Conservation (phyloP, 2,113 vertebrate species). For the Centropristis striata region DNA sequence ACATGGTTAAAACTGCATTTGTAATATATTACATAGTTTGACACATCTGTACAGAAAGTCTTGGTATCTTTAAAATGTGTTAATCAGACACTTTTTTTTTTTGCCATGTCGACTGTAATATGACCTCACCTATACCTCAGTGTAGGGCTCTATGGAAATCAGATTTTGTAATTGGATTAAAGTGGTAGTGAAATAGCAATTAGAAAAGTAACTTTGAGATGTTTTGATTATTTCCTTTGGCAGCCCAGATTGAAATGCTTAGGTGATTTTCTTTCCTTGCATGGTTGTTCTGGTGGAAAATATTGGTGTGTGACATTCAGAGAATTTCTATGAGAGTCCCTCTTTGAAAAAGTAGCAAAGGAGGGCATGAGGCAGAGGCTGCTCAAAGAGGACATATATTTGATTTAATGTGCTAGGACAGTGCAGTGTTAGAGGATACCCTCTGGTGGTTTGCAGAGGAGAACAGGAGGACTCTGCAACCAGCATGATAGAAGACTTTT, state of each 20-base stretch:
- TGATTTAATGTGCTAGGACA: slow-evolving; percentile 75
- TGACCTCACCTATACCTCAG: neutral
- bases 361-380: slow-evolving; percentile 30
- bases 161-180: neutral
- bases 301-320: slow-evolving; percentile 19
- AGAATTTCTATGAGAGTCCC: slow-evolving; percentile 31
- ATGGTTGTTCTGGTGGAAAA: slow-evolving; percentile 7
- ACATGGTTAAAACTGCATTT: no score
- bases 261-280: neutral
- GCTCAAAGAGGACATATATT: slow-evolving; percentile 62
- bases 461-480: slow-evolving; percentile 62
- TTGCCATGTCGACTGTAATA: neutral
- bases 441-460: slow-evolving; percentile 72
- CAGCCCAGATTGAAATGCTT: neutral
- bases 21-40: no score
- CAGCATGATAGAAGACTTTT: slow-evolving; percentile 62
- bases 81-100: neutral
- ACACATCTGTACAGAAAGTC: neutral
- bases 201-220: neutral
- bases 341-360: slow-evolving; percentile 53
- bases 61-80: neutral
- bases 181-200: neutral
- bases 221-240: neutral
- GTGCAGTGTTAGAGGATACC: slow-evolving; percentile 58
- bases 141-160: slow-evolving; percentile 22